Evolutionary conservation across 2,113 vertebrate species (phyloP), one percentile per base, ranked within the genome.

Genomic region (Lophura nycthemera): DNA sequence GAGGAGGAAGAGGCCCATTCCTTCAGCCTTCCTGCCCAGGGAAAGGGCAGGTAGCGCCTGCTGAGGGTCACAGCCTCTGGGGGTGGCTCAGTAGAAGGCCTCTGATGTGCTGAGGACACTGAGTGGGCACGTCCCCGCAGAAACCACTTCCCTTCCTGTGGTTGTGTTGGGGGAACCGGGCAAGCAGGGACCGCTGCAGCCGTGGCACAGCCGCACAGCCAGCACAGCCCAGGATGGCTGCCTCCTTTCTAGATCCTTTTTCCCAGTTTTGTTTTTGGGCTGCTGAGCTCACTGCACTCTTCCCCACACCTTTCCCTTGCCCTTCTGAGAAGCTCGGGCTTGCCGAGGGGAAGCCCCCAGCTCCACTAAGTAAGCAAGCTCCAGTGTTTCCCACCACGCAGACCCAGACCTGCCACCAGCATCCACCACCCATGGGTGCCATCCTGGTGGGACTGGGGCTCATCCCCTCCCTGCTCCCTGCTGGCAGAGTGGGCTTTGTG

Each of bases 261-360:
- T 52, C 56, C 36, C 30, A 0, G 1, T 0, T 0, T 6, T 6
- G 5, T 21, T 54, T 2, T 69, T 2, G 4, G 22, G 34, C 24
- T 71, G 45, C 72, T 42, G 40, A 5, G 36, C 42, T 59, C 45
- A 25, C 47, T 8, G 40, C 1, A 1, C 43, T 4, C 0, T 16
- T 21, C 59, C 42, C 61, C 6, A 0, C 10, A 1, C 54, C 5
- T 1, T 42, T 48, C 18, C 20, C 18, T 4, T 3, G 17, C 18
- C 27, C 11, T 40, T 1, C 50, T 57, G 40, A 13, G 48, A 19
- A 27, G 25, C 38, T 19, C 8, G 61, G 8, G 48, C 11, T 38
- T 14, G 15, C 8, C 2, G 0, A 27, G 12, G 36, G 50, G 54
- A 32, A 27, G 8, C 59, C 9, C 10, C 7, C 6, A 5, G n/a